These are phyloP conservation scores for Cylloceria caligata DNA, from an alignment of 2,888 invertebrate species.

Conservation along the genomic window DNA sequence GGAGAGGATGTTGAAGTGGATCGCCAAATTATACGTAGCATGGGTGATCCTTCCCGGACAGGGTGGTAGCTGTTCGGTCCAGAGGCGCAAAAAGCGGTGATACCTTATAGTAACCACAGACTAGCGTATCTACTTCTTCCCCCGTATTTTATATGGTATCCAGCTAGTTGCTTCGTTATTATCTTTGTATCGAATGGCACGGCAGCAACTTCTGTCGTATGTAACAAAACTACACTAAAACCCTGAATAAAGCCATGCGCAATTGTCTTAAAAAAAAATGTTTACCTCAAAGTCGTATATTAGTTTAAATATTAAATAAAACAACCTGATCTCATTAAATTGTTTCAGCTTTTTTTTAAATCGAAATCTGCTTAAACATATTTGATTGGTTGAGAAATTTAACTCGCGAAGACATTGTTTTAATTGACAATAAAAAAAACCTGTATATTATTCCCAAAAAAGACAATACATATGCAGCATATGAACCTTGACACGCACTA, in stretches of 20 bases:
- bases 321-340: no score
- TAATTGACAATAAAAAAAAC: no score
- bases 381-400: no score
- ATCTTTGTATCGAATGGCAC: conserved; percentile 7
- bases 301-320: no score
- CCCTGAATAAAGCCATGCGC: neutral
- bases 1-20: conserved; percentile 80
- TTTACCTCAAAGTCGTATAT: no score
- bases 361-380: no score
- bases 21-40: conserved; percentile 79
- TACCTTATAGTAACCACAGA: conserved; percentile 67
- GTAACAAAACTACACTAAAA: neutral
- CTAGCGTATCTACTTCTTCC: conserved; percentile 42
- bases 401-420: no score
- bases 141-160: conserved; percentile 55
- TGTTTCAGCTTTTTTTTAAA: no score
- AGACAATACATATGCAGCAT: no score
- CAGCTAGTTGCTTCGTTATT: conserved; percentile 50
- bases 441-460: no score
- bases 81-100: conserved; percentile 81
- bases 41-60: conserved; percentile 80
- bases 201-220: conserved; percentile 1
- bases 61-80: conserved; percentile 73
- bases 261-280: neutral
- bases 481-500: no score